Evolutionary conservation across 2,888 invertebrate genomes (phyloP), one percentile per base, ranked within the genome.

Genomic region (Cosmia trapezina): DNA sequence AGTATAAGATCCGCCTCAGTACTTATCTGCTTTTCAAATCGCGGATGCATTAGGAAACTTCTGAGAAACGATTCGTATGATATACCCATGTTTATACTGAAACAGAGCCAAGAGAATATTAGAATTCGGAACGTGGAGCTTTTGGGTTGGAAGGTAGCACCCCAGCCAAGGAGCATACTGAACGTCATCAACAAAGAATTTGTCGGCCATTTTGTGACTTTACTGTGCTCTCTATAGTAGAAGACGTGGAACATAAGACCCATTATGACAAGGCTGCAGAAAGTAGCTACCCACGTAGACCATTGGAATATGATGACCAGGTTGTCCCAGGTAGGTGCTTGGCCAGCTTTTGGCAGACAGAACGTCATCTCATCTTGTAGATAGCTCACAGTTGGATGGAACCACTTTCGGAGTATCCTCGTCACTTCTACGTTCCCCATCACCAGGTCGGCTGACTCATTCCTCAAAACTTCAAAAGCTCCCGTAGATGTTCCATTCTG

Each of bases 301-400:
- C 93, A 94, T 81, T 95, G 96, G 70, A 96, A 96, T 75, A 96
- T 96, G 47, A 93, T 96, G 4, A 96, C 91, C 19, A 96, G 83
- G 85, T 95, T 96, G 37, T 95, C 91, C 96, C 96, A 96, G 6
- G 96, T 95, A 0, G 94, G 90, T 0, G 95, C 95, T 83, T 91
- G 91, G 0, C 91, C 91, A 5, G 96, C 94, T 87, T 90, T 95
- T 0, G 95, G 95, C 0, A 96, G 90, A 62, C 96, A 96, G 91
- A 96, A 95, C 0, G 96, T 96, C 92, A 96, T 96, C 78, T 96
- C 96, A 70, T 96, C 96, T 86, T 96, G 96, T 9, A 94, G 93
- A 76, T 96, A 96, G 72, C 94, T 96, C 14, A 94, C 91, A 0
- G 96, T 96, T 0, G 96, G 94, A 84, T 96, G 88, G 63, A 96